Evolutionary conservation across 1,140 invertebrate species (phyloP).

Genomic region (Octopus sinensis): DNA sequence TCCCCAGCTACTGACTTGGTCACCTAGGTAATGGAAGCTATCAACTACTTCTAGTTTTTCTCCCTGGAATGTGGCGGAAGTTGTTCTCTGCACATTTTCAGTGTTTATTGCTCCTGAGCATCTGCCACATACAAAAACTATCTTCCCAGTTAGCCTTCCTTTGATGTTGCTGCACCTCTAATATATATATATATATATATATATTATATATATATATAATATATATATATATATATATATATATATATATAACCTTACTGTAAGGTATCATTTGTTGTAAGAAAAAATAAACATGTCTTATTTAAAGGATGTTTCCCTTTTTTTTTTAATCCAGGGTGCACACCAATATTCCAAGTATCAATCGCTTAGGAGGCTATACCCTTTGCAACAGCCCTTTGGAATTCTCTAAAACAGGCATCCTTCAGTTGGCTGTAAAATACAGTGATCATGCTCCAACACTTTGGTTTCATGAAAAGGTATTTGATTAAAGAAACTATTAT

Average conservation of each 20-base stretch:
- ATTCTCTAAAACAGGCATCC: neutral
- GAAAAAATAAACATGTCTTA: neutral
- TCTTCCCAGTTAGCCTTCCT: too few species aligned
- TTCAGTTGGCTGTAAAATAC: neutral
- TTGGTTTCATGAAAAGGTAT: neutral
- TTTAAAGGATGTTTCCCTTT: neutral
- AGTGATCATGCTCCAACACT: neutral
- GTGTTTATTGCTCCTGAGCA: too few species aligned
- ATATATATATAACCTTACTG: neutral
- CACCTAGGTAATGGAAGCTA: too few species aligned
- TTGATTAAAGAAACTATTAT: neutral
- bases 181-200: too few species aligned
- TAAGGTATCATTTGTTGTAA: neutral
- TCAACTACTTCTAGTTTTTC: too few species aligned
- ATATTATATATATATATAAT: too few species aligned
- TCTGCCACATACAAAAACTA: too few species aligned
- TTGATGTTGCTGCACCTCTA: too few species aligned
- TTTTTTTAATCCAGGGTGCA: neutral
- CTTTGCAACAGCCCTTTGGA: neutral
- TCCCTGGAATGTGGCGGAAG: too few species aligned
- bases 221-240: too few species aligned
- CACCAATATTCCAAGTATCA: neutral
- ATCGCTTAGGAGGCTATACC: neutral
- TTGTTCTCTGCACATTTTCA: too few species aligned
- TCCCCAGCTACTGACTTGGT: too few species aligned